Evolutionary conservation across 2,113 vertebrate genomes (phyloP), one percentile per base, ranked within the genome.

Genomic region (Hippocampus abdominalis): DNA sequence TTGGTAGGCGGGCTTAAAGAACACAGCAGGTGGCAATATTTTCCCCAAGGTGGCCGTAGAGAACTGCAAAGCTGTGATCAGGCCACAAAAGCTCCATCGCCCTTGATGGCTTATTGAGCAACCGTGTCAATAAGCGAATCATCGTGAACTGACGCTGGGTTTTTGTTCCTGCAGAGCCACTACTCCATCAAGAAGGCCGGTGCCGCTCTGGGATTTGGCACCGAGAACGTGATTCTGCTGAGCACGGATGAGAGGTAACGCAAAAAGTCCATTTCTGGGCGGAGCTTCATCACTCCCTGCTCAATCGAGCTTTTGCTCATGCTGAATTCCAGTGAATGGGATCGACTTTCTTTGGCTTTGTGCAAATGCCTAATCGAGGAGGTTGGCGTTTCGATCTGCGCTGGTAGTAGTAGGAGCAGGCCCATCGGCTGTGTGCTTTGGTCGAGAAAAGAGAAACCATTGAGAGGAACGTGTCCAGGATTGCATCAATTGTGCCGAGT

Each of bases 181-280:
- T 99, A 98, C 83, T 99, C 97, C 29, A 98, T 98, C 88, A 98
- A 98, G 90, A 99, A 99, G 85, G 95, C 97, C 39, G 97, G 97
- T 69, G 94, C 96, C 64, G 96, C 95, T 0, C 94, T 98, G 81
- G 97, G 97, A 15, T 98, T 99, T 81, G 97, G 97, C 77, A 93
- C 93, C 1, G 97, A 99, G 68, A 98, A 99, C 11, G 97, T 99
- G 79, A 92, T 98, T 89, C 92, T 98, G 89, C 93, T 99, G 88
- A 97, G 95, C 89, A 96, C 94, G 71, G 95, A 96, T 75, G 94
- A 98, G 91, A 96, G 96, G 8, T 61, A 65, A 73, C 21, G 36
- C 6, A 56, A 39, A 53, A 29, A 46, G 69, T 20, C 4, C 15
- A 42, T 3, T 2, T 4, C n/a, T n/a, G 29, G 29, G 29, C 3